Evolutionary conservation across 1,140 invertebrate genomes (phyloP).

Genomic region (Trichonephila inaurata): DNA sequence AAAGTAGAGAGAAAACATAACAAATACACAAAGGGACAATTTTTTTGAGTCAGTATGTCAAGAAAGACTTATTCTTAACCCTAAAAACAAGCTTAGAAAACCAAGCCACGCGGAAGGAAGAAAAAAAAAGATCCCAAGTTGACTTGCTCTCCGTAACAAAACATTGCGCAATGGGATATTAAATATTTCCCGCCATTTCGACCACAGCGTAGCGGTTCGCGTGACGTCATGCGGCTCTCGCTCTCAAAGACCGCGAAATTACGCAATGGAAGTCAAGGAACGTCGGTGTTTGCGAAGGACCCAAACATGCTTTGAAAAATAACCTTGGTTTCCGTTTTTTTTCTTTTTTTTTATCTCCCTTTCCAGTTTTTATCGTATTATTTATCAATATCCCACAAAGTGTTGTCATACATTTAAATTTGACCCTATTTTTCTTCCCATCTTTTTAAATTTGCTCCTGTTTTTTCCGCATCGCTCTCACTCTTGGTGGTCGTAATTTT

Average conservation of each 20-base stretch:
- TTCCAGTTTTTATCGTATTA: slow-evolving; percentile 49
- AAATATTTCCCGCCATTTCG: slow-evolving; percentile 64
- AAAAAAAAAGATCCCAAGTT: not conserved
- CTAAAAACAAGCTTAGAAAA: not conserved
- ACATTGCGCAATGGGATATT: slow-evolving; percentile 5
- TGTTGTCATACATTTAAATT: slow-evolving; percentile 31
- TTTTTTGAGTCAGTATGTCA: not conserved
- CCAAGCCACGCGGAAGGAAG: not conserved
- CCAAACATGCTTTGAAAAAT: slow-evolving; percentile 47
- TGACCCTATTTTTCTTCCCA: slow-evolving; percentile 21
- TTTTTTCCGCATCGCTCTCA: not conserved
- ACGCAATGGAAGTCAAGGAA: slow-evolving; percentile 59
- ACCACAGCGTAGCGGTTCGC: slow-evolving; percentile 23
- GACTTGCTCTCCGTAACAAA: slow-evolving; percentile 5
- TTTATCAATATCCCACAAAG: slow-evolving; percentile 44
- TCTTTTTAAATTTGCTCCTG: not conserved
- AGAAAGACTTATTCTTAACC: slow-evolving; percentile 16
- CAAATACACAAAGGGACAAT: not conserved
- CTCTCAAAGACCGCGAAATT: slow-evolving; percentile 44
- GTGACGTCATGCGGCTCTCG: slow-evolving; percentile 47
- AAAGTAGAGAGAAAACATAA: not conserved
- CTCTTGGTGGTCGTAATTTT: slow-evolving; percentile 38
- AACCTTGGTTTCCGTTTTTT: slow-evolving; percentile 43
- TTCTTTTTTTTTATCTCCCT: slow-evolving; percentile 41
- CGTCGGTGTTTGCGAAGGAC: slow-evolving; percentile 34